A percentile compares a stretch with the other conserved stretches of the same genome.
Conservation (phyloP, 2,888 invertebrate species). For the Parnassius apollo region DNA sequence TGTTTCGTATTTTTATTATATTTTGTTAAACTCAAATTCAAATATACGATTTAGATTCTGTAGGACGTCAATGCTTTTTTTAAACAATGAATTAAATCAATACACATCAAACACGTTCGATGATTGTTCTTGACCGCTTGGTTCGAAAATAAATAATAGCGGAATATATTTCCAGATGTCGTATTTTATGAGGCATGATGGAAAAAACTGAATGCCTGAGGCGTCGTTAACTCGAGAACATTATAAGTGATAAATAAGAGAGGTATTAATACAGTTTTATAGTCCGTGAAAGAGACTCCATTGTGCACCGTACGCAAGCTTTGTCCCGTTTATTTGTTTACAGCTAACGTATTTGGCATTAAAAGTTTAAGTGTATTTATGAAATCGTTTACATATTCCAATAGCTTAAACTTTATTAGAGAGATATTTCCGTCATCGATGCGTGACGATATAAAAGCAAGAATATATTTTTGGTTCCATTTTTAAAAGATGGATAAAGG, state of each 20-base stretch:
- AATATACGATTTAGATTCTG: too few species aligned
- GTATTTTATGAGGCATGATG: slow-evolving; percentile 72
- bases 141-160: slow-evolving; percentile 57
- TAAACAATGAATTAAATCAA: slow-evolving; percentile 26
- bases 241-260: slow-evolving; percentile 76
- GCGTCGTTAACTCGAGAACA: slow-evolving; percentile 78
- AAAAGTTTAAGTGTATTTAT: too few species aligned
- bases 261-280: slow-evolving; percentile 75
- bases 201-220: slow-evolving; percentile 68
- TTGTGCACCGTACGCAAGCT: slow-evolving; percentile 46
- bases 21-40: too few species aligned
- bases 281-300: slow-evolving; percentile 75
- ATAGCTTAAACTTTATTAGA: too few species aligned
- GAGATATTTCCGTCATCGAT: too few species aligned
- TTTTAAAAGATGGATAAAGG: too few species aligned
- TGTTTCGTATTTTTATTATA: too few species aligned
- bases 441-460: too few species aligned
- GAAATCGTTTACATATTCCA: too few species aligned
- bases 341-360: not conserved
- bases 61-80: too few species aligned
- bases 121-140: slow-evolving; percentile 55
- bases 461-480: too few species aligned
- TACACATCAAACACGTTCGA: slow-evolving; percentile 43
- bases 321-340: slow-evolving; percentile 45
- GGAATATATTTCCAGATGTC: slow-evolving; percentile 63